Evolutionary conservation across 1,140 invertebrate species (phyloP).

Genomic region (Bombus pyrosoma): DNA sequence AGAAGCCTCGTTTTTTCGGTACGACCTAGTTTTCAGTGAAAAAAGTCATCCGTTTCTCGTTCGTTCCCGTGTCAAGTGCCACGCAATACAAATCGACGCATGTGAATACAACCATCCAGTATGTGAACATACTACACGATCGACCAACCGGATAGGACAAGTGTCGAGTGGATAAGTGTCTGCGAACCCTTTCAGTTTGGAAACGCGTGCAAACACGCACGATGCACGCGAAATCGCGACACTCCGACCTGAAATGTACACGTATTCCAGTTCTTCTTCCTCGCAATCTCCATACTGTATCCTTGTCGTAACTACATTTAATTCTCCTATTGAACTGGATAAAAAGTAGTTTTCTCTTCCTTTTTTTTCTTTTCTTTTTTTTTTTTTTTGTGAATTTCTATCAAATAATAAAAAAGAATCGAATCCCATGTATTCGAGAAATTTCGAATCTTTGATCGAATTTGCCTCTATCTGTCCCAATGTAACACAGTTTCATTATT

Average conservation of each 20-base stretch:
- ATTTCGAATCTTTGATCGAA: neutral
- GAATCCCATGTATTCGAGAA: neutral
- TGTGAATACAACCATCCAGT: neutral
- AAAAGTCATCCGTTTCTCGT: constrained; percentile 67
- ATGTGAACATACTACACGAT: neutral
- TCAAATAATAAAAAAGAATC: neutral
- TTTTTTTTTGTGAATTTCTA: neutral
- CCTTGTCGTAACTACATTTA: neutral
- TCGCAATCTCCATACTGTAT: neutral
- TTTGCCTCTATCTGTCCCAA: neutral
- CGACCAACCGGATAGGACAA: constrained; percentile 63
- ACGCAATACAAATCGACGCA: neutral
- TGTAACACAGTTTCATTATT: neutral
- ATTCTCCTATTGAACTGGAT: neutral
- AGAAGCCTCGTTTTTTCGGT: constrained; percentile 27
- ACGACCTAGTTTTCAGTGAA: constrained; percentile 71
- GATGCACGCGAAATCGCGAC: neutral
- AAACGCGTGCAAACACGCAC: neutral
- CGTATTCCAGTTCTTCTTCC: neutral
- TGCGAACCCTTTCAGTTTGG: neutral
- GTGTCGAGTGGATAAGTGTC: constrained; percentile 30
- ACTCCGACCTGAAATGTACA: neutral
- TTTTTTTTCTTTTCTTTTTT: too few relatives aligned
- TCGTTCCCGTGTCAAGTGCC: constrained; percentile 20
- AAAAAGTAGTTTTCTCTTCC: neutral